phyloP scores from a whole-genome alignment of 1,140 invertebrate species.

The Drosophila bocki region DNA sequence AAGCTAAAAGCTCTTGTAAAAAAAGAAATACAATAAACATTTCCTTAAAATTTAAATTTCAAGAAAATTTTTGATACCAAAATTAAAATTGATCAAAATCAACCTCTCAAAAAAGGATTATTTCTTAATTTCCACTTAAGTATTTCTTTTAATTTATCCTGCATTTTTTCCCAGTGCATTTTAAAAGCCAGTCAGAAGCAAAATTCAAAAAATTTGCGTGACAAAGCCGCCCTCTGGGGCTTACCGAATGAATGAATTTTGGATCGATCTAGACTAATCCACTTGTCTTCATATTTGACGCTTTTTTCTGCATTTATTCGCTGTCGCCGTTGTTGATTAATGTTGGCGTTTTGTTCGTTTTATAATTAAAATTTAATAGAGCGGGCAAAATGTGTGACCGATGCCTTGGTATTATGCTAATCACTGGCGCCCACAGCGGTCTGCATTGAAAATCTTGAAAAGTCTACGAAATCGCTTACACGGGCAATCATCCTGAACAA shows the following conservation, averaged over 20 bases:
- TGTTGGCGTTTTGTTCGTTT: conserved; percentile 52
- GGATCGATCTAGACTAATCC: conserved; percentile 40
- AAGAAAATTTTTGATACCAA: too few species aligned
- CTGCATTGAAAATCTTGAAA: conserved; percentile 24
- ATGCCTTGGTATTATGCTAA: conserved; percentile 60
- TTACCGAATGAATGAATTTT: conserved; percentile 59
- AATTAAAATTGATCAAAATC: not conserved
- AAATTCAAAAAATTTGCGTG: conserved; percentile 67
- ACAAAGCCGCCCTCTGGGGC: conserved; percentile 67
- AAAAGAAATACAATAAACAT: not conserved
- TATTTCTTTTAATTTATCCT: too few species aligned
- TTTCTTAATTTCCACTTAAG: too few species aligned
- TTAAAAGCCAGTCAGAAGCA: conserved; percentile 28
- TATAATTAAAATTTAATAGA: conserved; percentile 58
- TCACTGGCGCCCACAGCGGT: conserved; percentile 46
- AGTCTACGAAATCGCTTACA: conserved; percentile 32
- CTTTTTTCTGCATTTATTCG: conserved; percentile 28
- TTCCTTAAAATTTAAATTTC: not conserved
- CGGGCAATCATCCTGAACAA: conserved; percentile 44
- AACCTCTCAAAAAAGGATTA: not conserved
- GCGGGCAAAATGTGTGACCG: conserved; percentile 34
- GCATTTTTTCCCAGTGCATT: conserved; percentile 1
- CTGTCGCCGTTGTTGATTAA: conserved; percentile 44
- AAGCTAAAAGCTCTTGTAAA: too few species aligned
- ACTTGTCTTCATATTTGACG: conserved; percentile 45